Percentiles rank a stretch among this genome's conserved stretches.
Conservation (phyloP, 2,888 invertebrate genomes). For the Poecilobothrus nobilitatus region DNA sequence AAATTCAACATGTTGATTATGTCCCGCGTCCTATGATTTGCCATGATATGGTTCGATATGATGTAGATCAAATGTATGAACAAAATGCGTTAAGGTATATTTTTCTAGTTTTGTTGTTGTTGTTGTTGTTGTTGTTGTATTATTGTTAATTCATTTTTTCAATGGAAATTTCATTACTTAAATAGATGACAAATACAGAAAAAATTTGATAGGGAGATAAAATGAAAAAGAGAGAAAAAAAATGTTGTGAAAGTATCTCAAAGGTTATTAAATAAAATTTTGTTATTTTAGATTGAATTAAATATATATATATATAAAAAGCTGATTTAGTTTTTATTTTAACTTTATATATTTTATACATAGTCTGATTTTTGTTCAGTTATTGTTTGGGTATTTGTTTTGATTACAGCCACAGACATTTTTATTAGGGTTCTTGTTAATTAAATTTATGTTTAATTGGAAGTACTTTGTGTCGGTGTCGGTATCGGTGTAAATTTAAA, state of each 20-base stretch:
- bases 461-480: no score
- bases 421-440: background rate
- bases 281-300: no score
- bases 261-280: background rate
- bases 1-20: background rate
- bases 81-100: no score
- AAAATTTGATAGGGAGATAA: no score
- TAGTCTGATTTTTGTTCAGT: background rate
- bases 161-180: background rate
- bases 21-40: background rate
- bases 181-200: background rate
- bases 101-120: no score
- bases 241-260: background rate
- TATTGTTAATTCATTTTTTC: background rate
- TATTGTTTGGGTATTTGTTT: background rate
- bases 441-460: constrained; percentile 3
- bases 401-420: background rate
- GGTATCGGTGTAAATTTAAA: no score
- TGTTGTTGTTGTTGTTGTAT: no score
- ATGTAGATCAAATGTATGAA: no score
- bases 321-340: background rate
- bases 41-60: no score
- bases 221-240: background rate
- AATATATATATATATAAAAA: background rate
- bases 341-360: no score